These are phyloP conservation scores for Lacanobia wlatinum DNA, from an alignment of 2,888 invertebrate species.

Conservation along the genomic window DNA sequence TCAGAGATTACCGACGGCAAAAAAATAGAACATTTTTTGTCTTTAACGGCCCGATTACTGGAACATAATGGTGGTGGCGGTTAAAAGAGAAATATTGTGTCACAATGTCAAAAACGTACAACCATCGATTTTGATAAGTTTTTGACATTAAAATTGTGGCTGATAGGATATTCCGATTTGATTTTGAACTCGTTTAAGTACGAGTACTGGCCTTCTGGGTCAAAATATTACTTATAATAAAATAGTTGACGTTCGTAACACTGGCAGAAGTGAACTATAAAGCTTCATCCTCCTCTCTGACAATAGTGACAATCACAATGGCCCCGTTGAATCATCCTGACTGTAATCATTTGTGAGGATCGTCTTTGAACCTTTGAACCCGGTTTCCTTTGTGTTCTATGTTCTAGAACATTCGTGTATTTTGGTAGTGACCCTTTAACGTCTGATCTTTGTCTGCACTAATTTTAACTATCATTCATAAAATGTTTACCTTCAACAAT, in stretches of 20 bases:
- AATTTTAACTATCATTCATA: neutral
- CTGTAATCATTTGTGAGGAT: conserved; percentile 6
- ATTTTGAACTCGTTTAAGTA: too few species aligned
- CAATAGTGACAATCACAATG: conserved; percentile 25
- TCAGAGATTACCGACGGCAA: too few species aligned
- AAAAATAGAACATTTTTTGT: too few species aligned
- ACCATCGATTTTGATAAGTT: neutral
- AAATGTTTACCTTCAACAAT: neutral
- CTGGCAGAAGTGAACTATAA: neutral
- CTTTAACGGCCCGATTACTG: neutral
- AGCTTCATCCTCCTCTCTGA: neutral
- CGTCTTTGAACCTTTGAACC: neutral
- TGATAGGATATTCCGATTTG: too few species aligned
- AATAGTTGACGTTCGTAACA: neutral
- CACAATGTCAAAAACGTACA: too few species aligned
- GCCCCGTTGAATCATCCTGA: neutral
- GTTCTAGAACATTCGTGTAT: neutral
- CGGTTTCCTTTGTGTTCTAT: neutral
- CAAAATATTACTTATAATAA: neutral
- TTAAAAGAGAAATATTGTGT: neutral
- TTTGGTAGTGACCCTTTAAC: neutral
- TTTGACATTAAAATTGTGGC: neutral
- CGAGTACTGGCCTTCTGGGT: neutral
- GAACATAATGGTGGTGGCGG: neutral
- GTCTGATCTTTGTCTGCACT: neutral